phyloP scores from a whole-genome alignment of 2,113 vertebrate species.

The Paralichthys olivaceus region DNA sequence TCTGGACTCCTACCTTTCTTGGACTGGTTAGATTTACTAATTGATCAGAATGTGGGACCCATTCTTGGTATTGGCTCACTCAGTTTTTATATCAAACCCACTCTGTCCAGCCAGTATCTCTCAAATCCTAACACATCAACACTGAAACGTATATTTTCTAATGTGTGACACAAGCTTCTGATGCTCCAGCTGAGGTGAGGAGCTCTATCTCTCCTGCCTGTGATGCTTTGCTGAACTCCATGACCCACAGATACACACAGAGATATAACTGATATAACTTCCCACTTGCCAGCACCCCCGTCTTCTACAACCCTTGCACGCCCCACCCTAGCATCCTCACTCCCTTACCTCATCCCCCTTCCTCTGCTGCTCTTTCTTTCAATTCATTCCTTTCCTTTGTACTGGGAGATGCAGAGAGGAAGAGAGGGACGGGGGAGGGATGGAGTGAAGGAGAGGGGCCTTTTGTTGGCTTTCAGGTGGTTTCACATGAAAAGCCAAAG shows the following conservation, averaged over 20 bases:
- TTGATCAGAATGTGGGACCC: too few species aligned
- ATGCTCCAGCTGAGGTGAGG: not conserved
- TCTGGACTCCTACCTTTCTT: too few species aligned
- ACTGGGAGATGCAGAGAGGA: slow-evolving; percentile 64
- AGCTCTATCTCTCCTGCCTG: not conserved
- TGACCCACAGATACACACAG: slow-evolving; percentile 10
- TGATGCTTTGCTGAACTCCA: not conserved
- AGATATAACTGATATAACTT: slow-evolving; percentile 10
- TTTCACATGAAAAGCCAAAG: slow-evolving; percentile 79
- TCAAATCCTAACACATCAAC: too few species aligned
- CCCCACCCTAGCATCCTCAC: slow-evolving; percentile 47
- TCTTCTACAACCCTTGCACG: slow-evolving; percentile 17
- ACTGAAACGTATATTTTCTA: not conserved
- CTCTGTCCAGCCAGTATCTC: too few species aligned
- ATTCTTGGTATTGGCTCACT: too few species aligned
- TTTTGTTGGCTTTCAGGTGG: slow-evolving; percentile 80
- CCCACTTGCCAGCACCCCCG: slow-evolving; percentile 3
- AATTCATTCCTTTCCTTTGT: slow-evolving; percentile 70
- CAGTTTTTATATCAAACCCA: too few species aligned
- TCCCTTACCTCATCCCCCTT: slow-evolving; percentile 66
- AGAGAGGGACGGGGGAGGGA: slow-evolving; percentile 17
- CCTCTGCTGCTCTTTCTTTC: slow-evolving; percentile 61
- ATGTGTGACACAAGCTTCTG: not conserved
- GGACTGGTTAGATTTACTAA: too few species aligned
- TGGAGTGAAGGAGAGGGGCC: slow-evolving; percentile 41